These are phyloP conservation scores for Sminthopsis crassicaudata DNA, from an alignment of 2,113 vertebrate genomes.

Conservation along the genomic window DNA sequence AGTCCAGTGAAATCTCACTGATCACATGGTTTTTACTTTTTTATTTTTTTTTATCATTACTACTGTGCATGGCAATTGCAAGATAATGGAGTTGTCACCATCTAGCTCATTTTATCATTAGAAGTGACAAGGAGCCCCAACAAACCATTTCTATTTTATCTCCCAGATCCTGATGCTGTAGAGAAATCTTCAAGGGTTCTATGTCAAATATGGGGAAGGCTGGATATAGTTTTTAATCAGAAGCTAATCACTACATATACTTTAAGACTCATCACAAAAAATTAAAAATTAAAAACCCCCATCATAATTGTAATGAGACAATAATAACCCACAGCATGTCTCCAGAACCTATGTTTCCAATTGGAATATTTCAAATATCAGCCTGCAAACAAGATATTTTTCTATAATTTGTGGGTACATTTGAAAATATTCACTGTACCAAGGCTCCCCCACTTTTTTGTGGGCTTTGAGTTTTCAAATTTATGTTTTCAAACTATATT, in stretches of 20 bases:
- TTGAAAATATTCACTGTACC: not conserved
- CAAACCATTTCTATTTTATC: constrained; percentile 33
- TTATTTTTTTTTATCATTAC: not conserved
- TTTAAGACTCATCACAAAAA: not conserved
- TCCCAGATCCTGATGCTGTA: not conserved
- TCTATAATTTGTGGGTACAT: not conserved
- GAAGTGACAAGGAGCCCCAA: not conserved
- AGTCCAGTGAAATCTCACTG: not conserved
- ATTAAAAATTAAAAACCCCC: too few relatives aligned
- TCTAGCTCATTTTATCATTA: not conserved
- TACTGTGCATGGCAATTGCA: not conserved
- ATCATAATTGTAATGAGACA: not conserved
- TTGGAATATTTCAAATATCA: not conserved
- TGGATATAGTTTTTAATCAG: constrained; percentile 35
- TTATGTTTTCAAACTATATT: not conserved
- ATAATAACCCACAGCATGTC: not conserved
- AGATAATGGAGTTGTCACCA: not conserved
- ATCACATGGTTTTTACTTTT: not conserved
- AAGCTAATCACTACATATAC: constrained; percentile 1
- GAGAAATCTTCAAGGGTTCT: constrained; percentile 10
- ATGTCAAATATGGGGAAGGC: constrained; percentile 6
- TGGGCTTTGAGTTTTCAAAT: not conserved
- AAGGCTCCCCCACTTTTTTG: not conserved
- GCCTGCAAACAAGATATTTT: not conserved
- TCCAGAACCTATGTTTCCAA: not conserved